Percentiles rank a stretch among this genome's conserved stretches.
phyloP scores from a whole-genome alignment of 2,113 vertebrate genomes.

The Oxygymnocypris stewartii region DNA sequence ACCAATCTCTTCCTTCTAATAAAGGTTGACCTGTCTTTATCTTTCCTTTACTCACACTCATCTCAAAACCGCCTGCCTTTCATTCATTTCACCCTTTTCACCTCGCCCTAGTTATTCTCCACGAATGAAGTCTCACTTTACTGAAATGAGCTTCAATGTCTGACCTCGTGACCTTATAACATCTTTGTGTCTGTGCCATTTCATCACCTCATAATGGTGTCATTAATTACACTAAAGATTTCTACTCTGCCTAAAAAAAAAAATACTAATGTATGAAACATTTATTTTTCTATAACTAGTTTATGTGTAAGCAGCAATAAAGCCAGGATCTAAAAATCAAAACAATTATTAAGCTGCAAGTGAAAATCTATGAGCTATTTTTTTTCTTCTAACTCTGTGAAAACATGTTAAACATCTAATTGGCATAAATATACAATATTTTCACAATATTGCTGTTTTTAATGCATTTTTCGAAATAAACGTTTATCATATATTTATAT shows the following conservation, averaged over 20 bases:
- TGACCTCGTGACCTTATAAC: slow-evolving; percentile 10
- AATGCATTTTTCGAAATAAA: not conserved
- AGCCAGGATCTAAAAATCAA: not conserved
- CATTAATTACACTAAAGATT: not conserved
- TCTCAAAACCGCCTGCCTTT: slow-evolving; percentile 25
- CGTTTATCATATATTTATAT: not conserved
- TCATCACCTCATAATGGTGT: not conserved
- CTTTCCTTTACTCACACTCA: slow-evolving; percentile 66
- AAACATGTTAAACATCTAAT: no score
- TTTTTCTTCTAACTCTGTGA: no score
- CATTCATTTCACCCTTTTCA: slow-evolving; percentile 14
- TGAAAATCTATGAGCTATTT: no score
- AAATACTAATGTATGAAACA: not conserved
- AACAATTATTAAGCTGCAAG: no score
- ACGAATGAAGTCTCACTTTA: not conserved
- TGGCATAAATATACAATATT: not conserved
- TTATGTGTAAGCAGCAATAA: not conserved
- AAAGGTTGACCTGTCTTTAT: slow-evolving; percentile 87
- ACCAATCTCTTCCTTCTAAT: slow-evolving; percentile 99
- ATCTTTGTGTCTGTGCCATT: not conserved
- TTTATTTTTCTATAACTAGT: not conserved
- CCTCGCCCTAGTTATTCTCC: not conserved
- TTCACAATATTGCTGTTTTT: not conserved
- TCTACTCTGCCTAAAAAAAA: slow-evolving; percentile 9
- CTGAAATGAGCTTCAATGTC: not conserved